A percentile compares a stretch with the other conserved stretches of the same genome.
phyloP scores from a whole-genome alignment of 2,113 vertebrate species.

The Rhynchopsitta pachyrhyncha region DNA sequence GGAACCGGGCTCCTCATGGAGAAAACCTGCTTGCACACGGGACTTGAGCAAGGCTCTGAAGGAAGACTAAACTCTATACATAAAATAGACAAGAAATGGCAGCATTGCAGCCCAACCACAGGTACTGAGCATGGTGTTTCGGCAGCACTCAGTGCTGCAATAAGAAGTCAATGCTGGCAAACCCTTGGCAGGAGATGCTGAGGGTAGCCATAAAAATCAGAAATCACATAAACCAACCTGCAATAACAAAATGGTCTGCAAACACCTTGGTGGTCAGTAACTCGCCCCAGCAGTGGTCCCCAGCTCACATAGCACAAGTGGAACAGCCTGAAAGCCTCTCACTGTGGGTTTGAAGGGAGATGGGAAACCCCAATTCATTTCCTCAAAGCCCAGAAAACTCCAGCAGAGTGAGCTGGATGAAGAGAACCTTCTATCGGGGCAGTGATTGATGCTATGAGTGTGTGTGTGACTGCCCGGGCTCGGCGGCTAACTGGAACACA shows the following conservation, averaged over 20 bases:
- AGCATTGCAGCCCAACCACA: background rate
- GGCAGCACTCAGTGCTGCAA: background rate
- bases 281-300: background rate
- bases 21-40: background rate
- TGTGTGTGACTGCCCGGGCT: background rate
- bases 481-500: background rate
- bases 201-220: background rate
- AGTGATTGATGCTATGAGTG: background rate
- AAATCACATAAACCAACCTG: background rate
- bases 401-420: background rate
- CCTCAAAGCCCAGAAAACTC: background rate
- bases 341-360: accelerated
- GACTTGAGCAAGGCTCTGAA: background rate
- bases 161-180: accelerated
- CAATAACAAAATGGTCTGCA: accelerated
- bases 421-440: background rate
- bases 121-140: background rate
- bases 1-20: accelerated
- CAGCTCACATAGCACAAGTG: accelerated
- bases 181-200: background rate
- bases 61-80: background rate
- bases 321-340: background rate
- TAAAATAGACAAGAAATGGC: background rate
- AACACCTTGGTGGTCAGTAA: background rate
- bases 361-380: accelerated